Percentiles rank a stretch among this genome's conserved stretches.
These are phyloP conservation scores for Stegophylla sp. DNA, from an alignment of 2,888 invertebrate genomes.

Conservation along the genomic window DNA sequence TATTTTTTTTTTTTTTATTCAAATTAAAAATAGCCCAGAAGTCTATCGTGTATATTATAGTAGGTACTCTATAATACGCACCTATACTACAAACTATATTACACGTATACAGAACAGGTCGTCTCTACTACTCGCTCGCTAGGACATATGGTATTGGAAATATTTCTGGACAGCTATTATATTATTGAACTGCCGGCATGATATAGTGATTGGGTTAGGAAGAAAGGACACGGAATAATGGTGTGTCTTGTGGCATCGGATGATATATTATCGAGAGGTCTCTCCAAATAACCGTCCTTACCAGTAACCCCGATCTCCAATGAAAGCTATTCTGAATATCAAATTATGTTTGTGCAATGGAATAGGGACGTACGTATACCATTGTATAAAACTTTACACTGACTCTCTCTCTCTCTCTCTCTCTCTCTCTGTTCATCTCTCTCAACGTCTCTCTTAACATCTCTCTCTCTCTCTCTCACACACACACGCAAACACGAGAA, in stretches of 20 bases:
- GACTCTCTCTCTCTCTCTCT: no score
- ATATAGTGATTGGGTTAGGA: slow-evolving; percentile 37
- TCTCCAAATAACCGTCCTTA: slow-evolving; percentile 25
- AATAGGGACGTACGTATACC: neutral
- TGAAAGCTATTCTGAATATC: slow-evolving; percentile 48
- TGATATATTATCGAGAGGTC: slow-evolving; percentile 48
- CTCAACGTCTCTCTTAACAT: no score
- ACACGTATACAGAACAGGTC: no score
- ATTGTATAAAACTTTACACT: slow-evolving; percentile 29
- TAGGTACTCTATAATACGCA: neutral
- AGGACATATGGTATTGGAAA: neutral
- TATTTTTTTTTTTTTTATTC: neutral
- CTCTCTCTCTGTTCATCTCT: no score
- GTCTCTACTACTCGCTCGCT: neutral
- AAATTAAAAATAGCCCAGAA: neutral
- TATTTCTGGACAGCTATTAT: slow-evolving; percentile 30
- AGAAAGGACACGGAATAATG: slow-evolving; percentile 22
- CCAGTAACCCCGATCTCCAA: slow-evolving; percentile 2
- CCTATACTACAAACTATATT: no score
- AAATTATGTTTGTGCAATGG: slow-evolving; percentile 36
- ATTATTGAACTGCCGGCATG: slow-evolving; percentile 25
- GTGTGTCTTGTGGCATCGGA: slow-evolving; percentile 19
- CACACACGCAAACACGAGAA: no score
- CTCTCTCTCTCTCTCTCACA: no score
- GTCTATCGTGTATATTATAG: no score